These are phyloP conservation scores for Sarcophaga variegata DNA, from an alignment of 2,888 invertebrate genomes.

Conservation along the genomic window DNA sequence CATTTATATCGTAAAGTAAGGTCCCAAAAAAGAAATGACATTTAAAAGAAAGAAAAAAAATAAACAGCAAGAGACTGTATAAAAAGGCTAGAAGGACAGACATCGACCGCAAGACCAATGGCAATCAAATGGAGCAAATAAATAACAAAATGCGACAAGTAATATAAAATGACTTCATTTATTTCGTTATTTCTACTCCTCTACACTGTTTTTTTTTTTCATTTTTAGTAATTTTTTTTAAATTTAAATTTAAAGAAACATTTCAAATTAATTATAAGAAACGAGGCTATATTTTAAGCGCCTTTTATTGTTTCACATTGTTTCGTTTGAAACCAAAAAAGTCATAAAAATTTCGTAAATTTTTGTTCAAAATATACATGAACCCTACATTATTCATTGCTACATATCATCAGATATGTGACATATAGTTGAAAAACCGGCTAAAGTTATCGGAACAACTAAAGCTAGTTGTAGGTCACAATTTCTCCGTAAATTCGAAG, in stretches of 20 bases:
- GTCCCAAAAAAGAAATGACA: constrained; percentile 15
- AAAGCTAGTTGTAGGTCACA: too few relatives aligned
- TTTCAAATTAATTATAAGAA: constrained; percentile 62
- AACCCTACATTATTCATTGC: too few relatives aligned
- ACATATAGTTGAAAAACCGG: too few relatives aligned
- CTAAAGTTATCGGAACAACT: too few relatives aligned
- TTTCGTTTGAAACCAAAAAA: background rate
- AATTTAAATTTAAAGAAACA: constrained; percentile 59
- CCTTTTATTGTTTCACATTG: background rate
- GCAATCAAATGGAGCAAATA: constrained; percentile 55
- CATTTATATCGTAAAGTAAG: background rate
- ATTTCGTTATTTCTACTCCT: constrained; percentile 24
- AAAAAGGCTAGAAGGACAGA: background rate
- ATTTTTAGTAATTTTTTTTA: constrained; percentile 6
- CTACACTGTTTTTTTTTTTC: background rate
- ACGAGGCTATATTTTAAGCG: constrained; percentile 7
- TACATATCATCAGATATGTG: too few relatives aligned
- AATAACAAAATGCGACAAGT: constrained; percentile 70
- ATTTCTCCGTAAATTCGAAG: too few relatives aligned
- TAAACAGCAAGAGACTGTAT: background rate
- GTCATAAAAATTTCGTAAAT: constrained; percentile 44
- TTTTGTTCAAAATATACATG: background rate
- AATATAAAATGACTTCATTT: constrained; percentile 70
- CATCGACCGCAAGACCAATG: constrained; percentile 51
- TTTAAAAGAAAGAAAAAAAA: background rate